Percentiles rank a stretch among this genome's conserved stretches.
Evolutionary conservation across 2,113 vertebrate genomes (phyloP).

Genomic region (Actenoides hombroni): DNA sequence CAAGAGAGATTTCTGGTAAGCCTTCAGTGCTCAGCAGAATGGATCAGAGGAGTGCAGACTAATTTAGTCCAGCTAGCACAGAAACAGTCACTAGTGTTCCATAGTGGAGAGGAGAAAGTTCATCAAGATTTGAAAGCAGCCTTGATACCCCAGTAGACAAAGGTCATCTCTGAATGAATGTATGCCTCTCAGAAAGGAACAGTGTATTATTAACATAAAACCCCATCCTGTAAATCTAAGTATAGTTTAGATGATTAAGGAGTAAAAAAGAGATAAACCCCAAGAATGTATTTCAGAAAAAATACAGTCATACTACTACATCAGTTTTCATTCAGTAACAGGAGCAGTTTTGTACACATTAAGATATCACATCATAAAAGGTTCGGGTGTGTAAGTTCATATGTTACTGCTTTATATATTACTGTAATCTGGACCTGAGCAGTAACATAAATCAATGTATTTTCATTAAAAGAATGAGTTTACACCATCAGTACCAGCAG

Average conservation of each 20-base stretch:
- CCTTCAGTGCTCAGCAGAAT: not conserved
- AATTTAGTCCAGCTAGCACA: not conserved
- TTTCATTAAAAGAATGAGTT: not conserved
- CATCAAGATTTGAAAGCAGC: not conserved
- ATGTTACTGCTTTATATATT: not conserved
- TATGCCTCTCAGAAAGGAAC: not conserved
- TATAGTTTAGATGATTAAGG: not conserved
- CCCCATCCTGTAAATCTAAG: not conserved
- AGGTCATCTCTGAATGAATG: not conserved
- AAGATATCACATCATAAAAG: not conserved
- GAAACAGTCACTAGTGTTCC: not conserved
- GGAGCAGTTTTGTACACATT: not conserved
- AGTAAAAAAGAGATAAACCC: not conserved
- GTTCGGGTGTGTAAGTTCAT: not conserved
- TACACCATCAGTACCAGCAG: not conserved
- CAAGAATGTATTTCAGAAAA: not conserved
- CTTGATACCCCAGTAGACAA: not conserved
- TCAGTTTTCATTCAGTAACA: not conserved
- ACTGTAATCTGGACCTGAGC: not conserved
- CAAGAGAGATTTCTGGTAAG: slow-evolving; percentile 8
- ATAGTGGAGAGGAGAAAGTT: not conserved
- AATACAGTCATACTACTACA: not conserved
- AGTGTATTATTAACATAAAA: not conserved
- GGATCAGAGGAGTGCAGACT: not conserved
- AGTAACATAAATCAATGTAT: not conserved